Evolutionary conservation across 1,140 invertebrate species (phyloP), one percentile per base, ranked within the genome.

Genomic region (Drosophila ironensis): DNA sequence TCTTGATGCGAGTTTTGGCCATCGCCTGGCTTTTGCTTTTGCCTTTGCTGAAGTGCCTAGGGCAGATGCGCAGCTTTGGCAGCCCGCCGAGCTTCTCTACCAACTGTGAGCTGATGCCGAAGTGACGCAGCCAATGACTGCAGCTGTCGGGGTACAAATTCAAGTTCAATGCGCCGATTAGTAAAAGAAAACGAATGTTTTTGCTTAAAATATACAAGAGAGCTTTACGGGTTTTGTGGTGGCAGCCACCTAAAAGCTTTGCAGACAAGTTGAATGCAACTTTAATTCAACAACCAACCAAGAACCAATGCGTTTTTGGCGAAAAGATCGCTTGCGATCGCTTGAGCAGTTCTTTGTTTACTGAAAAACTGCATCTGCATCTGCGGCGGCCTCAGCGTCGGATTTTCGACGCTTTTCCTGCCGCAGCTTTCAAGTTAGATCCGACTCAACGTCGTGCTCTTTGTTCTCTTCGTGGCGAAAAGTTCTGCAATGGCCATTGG

Each of bases 1-100:
- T 88, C 63, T 88, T 88, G 41, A 88, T 88, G 59, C 87, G 81
- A 45, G 87, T 89, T 42, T 88, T 89, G 57, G 87, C 87, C 87
- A 89, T 89, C 42, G 60, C 63, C 45, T 80, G 53, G 28, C 68
- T 51, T 51, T 75, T 64, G 44, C 54, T 66, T 41, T 80, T 50
- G 28, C 68, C 51, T 51, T 75, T 64, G 44, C 54, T 66, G 25
- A 88, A 84, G 33, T 88, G 86, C 44, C 64, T 53, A 19, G 47
- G 57, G 64, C 84, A 88, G 69, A 87, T 87, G 66, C 82, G 82
- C 47, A 87, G 73, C 53, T 78, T 87, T 33, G 60, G 57, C 45
- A 87, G 51, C n/a, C 81, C 81, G 28, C 81, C 81, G 20, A 86
- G 61, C 60, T 70, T 50, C 47, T 72, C 30, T 30, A 87, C 69